A percentile compares a stretch with the other conserved stretches of the same genome.
Conservation (phyloP, 2,113 vertebrate genomes). For the Petromus typicus region DNA sequence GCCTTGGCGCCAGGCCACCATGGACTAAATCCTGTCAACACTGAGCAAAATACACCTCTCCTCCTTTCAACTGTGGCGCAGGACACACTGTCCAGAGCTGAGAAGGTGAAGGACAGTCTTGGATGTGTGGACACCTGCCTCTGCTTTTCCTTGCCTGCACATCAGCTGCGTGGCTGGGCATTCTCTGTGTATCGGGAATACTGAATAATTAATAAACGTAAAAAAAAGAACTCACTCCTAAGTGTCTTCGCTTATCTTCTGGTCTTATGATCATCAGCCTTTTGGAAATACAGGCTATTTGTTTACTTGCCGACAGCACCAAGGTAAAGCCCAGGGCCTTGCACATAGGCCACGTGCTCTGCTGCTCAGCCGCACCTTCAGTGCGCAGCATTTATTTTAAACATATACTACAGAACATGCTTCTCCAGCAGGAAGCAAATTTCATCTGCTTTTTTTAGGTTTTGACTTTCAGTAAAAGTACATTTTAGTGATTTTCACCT, state of each 20-base stretch:
- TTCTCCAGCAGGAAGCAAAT: background rate
- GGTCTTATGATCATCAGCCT: background rate
- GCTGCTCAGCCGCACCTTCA: background rate
- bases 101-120: background rate
- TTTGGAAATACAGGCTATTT: background rate
- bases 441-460: background rate
- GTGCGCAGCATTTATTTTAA: background rate
- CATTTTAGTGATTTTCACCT: background rate
- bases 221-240: background rate
- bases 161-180: background rate
- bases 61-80: background rate
- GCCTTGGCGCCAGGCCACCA: background rate
- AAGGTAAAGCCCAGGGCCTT: background rate
- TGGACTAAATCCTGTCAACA: background rate
- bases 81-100: background rate
- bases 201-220: background rate
- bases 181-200: background rate
- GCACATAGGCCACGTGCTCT: background rate
- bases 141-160: background rate
- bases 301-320: background rate
- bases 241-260: background rate
- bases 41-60: background rate
- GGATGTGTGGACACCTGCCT: background rate
- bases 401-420: background rate
- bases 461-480: constrained; percentile 23